These are phyloP conservation scores for Fratercula arctica DNA, from an alignment of 2,797 vertebrate genomes.

Conservation along the genomic window DNA sequence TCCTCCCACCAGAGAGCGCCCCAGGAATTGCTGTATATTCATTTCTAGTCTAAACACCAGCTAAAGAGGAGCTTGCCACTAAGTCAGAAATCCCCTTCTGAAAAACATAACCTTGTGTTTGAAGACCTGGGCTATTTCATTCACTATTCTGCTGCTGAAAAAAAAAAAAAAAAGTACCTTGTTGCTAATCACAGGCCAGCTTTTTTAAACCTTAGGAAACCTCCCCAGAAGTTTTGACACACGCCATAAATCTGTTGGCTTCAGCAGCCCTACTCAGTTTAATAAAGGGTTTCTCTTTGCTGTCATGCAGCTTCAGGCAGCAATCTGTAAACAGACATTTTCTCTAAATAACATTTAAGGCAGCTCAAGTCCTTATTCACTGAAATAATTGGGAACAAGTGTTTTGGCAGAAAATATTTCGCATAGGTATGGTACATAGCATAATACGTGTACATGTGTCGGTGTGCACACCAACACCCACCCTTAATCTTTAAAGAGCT, in stretches of 20 bases:
- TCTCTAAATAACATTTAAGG: background rate
- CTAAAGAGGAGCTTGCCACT: background rate
- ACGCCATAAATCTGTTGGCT: background rate
- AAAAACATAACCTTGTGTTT: background rate
- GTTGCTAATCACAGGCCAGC: background rate
- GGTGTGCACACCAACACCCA: background rate
- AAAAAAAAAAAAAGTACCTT: background rate
- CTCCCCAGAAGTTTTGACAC: background rate
- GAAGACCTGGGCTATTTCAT: too few relatives aligned
- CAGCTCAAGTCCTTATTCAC: background rate
- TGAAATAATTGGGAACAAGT: background rate
- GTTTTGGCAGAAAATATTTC: background rate
- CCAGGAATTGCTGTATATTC: background rate
- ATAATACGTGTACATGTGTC: rapidly evolving
- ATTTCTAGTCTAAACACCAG: background rate
- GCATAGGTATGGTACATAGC: background rate
- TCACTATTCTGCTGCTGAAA: background rate
- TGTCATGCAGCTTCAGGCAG: background rate
- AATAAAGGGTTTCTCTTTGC: background rate
- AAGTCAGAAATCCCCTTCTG: background rate
- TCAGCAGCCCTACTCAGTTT: background rate
- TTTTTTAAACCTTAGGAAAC: background rate
- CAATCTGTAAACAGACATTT: background rate
- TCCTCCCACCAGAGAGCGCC: background rate
- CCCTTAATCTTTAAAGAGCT: background rate